Percentiles rank a stretch among this genome's conserved stretches.
Evolutionary conservation across 2,888 invertebrate genomes (phyloP).

Genomic region (Drosophila eohydei): DNA sequence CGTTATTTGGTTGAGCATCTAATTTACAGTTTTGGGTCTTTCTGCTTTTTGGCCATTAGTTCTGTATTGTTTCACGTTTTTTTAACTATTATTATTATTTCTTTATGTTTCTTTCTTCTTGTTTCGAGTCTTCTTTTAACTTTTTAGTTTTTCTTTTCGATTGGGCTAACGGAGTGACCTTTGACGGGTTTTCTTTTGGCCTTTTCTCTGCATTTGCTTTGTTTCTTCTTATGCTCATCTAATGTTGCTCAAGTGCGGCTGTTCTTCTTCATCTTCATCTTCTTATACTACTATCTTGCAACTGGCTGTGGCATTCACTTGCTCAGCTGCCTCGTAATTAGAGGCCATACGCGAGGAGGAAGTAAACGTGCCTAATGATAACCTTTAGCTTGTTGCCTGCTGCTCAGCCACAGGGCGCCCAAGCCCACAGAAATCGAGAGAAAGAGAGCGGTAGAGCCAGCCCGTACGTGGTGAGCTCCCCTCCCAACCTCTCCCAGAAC

Average conservation of each 20-base stretch:
- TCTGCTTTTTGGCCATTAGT: constrained; percentile 26
- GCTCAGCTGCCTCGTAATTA: constrained; percentile 65
- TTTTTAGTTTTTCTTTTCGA: constrained; percentile 32
- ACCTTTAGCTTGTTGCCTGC: constrained; percentile 70
- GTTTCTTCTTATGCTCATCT: constrained; percentile 21
- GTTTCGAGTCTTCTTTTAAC: background rate
- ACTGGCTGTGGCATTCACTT: constrained; percentile 45
- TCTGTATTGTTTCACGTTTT: constrained; percentile 16
- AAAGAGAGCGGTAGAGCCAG: constrained; percentile 11
- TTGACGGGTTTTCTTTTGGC: constrained; percentile 34
- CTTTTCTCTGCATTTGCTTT: constrained; percentile 2
- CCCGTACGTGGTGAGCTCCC: constrained; percentile 5
- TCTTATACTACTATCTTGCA: constrained; percentile 7
- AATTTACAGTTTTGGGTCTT: constrained; percentile 21
- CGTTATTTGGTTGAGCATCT: constrained; percentile 25
- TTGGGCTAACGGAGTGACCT: constrained; percentile 61
- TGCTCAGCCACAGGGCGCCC: constrained; percentile 46
- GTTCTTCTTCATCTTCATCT: background rate
- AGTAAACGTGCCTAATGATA: constrained; percentile 80
- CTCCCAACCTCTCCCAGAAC: constrained; percentile 1
- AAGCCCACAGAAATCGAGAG: constrained; percentile 10
- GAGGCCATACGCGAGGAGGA: constrained; percentile 68
- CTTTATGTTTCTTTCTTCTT: background rate
- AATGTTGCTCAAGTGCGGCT: constrained; percentile 22
- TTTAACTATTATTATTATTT: constrained; percentile 10